Percentiles rank a stretch among this genome's conserved stretches.
phyloP scores from a whole-genome alignment of 2,113 vertebrate species.

The Platycercus adscitus region DNA sequence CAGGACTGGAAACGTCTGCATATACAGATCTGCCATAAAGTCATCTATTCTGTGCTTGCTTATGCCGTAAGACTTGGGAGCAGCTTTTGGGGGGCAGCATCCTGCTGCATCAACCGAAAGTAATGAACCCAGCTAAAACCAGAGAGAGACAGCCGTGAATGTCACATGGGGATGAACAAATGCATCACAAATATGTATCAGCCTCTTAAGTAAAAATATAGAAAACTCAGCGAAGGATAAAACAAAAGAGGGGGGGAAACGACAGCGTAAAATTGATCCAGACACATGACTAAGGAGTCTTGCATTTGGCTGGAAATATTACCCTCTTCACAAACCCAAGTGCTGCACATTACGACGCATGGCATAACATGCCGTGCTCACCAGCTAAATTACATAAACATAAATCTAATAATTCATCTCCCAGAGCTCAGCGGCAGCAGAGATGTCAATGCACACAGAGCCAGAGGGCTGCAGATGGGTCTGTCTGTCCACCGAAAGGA shows the following conservation, averaged over 20 bases:
- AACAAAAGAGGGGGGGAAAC: neutral
- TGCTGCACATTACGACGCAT: neutral
- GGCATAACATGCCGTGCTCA: neutral
- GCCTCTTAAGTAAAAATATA: slow-evolving; percentile 27
- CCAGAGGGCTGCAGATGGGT: neutral
- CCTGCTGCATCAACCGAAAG: neutral
- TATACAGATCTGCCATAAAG: neutral
- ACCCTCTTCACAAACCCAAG: neutral
- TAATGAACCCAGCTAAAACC: slow-evolving; percentile 15
- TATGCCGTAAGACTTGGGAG: neutral
- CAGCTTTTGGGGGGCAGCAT: neutral
- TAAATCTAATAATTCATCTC: neutral
- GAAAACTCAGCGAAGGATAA: slow-evolving; percentile 27
- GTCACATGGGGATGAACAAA: slow-evolving; percentile 27
- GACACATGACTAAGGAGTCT: slow-evolving; percentile 2
- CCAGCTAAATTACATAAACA: neutral
- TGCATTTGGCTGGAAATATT: neutral
- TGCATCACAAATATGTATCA: neutral
- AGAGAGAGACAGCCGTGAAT: neutral
- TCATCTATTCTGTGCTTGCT: accelerated
- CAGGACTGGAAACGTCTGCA: neutral
- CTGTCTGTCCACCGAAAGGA: neutral
- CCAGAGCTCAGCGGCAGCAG: neutral
- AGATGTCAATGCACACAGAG: accelerated
- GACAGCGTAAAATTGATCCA: slow-evolving; percentile 23